Evolutionary conservation across 1,140 invertebrate species (phyloP), one percentile per base, ranked within the genome.

Genomic region (Drosophila oshimai): DNA sequence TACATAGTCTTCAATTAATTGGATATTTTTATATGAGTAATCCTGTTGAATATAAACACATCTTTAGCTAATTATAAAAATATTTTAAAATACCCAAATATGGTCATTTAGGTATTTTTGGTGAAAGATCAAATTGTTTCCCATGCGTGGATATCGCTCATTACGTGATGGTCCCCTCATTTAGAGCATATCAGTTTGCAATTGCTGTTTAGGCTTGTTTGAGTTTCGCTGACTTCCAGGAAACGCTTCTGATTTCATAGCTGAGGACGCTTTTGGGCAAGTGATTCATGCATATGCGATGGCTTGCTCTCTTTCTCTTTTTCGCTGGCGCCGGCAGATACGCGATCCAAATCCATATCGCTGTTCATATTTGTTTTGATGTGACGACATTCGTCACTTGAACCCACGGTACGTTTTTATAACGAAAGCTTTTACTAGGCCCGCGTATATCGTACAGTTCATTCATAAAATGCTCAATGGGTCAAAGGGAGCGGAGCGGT

Each of bases 231-330:
- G 4, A 7, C 45, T 87, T 87, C 81, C 83, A 26, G 75, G 81
- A 87, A 87, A 47, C 34, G 31, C 44, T 70, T 71, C 58, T 87
- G 81, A 87, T 74, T 81, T 87, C 81, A 87, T 87, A 84, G 78
- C 47, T 29, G 34, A 22, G 51, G 55, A 47, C 55, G 78, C 61
- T 62, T 83, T 76, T 73, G 73, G 76, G 41, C 54, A 68, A 64
- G 55, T 84, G 79, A 84, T 80, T 84, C 79, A 84, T 74, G 41
- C 53, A 31, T 13, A 41, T 31, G 34, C 37, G 18, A 36, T 60
- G 26, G 34, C 13, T 33, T 53, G 44, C 46, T 39, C 47, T 18
- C 37, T 34, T 28, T 4, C 24, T 41, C 24, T 28, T 31, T 29
- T 6, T 17, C 15, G 10, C 41, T 50, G 62, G 62, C 62, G 62